Conservation (phyloP, 35 echinoderm and acorn worm species). For the Holothuria glaberrima region DNA sequence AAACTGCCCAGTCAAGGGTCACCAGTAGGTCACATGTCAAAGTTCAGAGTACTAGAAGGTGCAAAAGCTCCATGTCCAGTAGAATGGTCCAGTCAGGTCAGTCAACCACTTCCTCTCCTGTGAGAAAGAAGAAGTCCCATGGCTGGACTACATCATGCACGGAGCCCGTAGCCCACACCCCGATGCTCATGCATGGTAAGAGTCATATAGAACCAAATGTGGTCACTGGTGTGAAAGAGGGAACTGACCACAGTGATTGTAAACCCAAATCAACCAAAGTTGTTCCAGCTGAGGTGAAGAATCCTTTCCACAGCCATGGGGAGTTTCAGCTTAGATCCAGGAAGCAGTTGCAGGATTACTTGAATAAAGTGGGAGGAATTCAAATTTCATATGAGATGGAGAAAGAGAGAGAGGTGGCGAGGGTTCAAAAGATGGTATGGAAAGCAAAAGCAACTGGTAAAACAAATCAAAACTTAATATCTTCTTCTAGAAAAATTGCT, state of each 20-base stretch:
- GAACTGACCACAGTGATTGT: background rate
- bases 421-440: constrained; percentile 73
- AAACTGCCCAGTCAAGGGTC: constrained; percentile 65
- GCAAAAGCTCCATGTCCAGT: constrained; percentile 17
- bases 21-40: constrained; percentile 15
- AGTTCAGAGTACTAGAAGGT: constrained; percentile 5
- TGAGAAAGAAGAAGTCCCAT: constrained; percentile 75
- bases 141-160: constrained; percentile 91
- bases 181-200: constrained; percentile 85
- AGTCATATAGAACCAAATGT: constrained; percentile 45
- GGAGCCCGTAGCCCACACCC: constrained; percentile 63
- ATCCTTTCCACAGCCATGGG: constrained; percentile 72
- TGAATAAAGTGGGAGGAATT: constrained; percentile 65
- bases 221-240: background rate
- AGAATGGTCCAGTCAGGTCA: background rate
- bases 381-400: constrained; percentile 67
- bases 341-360: constrained; percentile 81
- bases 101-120: constrained; percentile 13
- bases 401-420: constrained; percentile 51
- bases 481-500: constrained; percentile 36
- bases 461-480: constrained; percentile 35
- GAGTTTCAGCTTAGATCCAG: constrained; percentile 85
- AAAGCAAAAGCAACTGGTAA: constrained; percentile 70
- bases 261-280: background rate
- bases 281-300: constrained; percentile 55